phyloP scores from a whole-genome alignment of 2,888 invertebrate genomes.

The Drosophila diplacantha region DNA sequence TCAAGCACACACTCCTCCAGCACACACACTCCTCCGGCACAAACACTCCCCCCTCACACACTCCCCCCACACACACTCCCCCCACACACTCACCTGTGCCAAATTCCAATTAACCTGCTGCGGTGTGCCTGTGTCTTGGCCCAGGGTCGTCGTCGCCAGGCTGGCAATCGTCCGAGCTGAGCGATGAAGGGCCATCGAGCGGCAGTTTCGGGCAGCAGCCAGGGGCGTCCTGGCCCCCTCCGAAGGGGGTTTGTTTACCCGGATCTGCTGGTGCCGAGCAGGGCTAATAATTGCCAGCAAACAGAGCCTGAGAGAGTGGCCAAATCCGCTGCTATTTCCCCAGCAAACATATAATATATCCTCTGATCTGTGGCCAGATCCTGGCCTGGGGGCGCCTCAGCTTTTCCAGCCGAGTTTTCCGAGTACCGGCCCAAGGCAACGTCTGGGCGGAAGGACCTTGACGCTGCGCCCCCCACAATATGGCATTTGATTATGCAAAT shows the following conservation, averaged over 20 bases:
- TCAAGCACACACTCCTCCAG: constrained; percentile 11
- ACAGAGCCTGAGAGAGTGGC: background rate
- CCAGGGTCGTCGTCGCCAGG: constrained; percentile 44
- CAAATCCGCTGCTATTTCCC: background rate
- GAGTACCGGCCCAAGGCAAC: constrained; percentile 21
- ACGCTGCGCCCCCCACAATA: constrained; percentile 52
- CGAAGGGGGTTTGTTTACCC: background rate
- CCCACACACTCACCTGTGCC: constrained; percentile 45
- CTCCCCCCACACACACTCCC: constrained; percentile 5
- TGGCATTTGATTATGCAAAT: constrained; percentile 73
- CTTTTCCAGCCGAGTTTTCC: constrained; percentile 17
- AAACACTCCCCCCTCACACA: constrained; percentile 4
- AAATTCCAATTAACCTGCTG: constrained; percentile 70
- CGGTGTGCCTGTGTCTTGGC: constrained; percentile 20
- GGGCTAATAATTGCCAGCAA: background rate
- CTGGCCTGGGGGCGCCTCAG: background rate
- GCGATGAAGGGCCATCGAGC: constrained; percentile 40
- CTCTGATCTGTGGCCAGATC: background rate
- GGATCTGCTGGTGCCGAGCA: background rate
- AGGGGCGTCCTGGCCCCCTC: background rate
- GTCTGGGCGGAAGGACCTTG: constrained; percentile 19
- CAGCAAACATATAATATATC: background rate
- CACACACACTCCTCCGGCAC: constrained; percentile 4
- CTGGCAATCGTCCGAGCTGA: constrained; percentile 66
- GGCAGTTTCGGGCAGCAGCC: background rate